phyloP scores from a whole-genome alignment of 2,797 vertebrate genomes.

The Sebastes alutus region DNA sequence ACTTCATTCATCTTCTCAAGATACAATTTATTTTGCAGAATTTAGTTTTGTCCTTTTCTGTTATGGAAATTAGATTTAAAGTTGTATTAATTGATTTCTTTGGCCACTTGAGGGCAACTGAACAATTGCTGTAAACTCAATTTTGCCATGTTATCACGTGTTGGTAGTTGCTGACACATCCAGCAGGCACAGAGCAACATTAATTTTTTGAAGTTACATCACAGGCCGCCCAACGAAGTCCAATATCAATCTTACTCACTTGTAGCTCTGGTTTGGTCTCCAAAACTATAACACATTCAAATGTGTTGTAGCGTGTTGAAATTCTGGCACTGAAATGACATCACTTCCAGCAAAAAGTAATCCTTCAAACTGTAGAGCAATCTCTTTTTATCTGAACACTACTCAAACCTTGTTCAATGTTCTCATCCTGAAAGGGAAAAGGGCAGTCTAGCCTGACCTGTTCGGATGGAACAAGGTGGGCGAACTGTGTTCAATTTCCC shows the following conservation, averaged over 20 bases:
- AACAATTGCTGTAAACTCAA: not conserved
- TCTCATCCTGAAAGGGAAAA: slow-evolving; percentile 23
- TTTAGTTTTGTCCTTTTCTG: not conserved
- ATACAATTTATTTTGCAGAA: not conserved
- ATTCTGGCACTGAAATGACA: not conserved
- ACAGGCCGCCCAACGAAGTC: not conserved
- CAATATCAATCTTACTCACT: not conserved
- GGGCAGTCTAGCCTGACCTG: slow-evolving; percentile 39
- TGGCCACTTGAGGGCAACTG: not conserved
- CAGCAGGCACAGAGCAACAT: not conserved
- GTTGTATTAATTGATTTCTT: not conserved
- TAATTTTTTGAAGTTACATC: not conserved
- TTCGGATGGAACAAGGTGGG: slow-evolving; percentile 35
- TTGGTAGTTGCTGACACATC: not conserved
- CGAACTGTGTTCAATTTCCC: slow-evolving; percentile 55
- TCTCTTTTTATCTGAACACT: not conserved
- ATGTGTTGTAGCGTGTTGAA: not conserved
- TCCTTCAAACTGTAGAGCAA: slow-evolving; percentile 19
- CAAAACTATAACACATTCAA: not conserved
- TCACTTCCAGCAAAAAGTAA: slow-evolving; percentile 20
- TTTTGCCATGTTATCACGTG: not conserved
- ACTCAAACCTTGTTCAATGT: slow-evolving; percentile 2
- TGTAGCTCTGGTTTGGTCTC: not conserved
- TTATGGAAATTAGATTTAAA: not conserved
- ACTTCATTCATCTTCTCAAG: not conserved